Evolutionary conservation across 2,113 vertebrate genomes (phyloP).

Genomic region (Antigone vipio): DNA sequence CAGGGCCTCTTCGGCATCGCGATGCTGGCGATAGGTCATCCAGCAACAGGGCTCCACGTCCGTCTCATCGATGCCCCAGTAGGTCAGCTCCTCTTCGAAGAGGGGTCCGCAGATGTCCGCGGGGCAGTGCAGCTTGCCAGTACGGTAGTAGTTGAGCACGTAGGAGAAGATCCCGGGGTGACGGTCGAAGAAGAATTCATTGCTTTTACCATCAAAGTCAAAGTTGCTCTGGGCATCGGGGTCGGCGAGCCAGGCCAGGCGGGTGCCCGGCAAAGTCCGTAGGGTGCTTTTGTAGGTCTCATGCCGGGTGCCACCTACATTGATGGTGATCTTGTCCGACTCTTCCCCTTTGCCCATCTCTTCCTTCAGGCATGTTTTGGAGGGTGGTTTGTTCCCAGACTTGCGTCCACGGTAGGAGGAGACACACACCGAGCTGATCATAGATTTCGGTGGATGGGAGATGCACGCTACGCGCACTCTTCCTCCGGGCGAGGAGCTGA

Average conservation of each 20-base stretch:
- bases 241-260: conserved; percentile 92
- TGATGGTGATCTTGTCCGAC: conserved; percentile 94
- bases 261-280: conserved; percentile 91
- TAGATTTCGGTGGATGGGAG: conserved; percentile 75
- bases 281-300: conserved; percentile 97
- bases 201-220: conserved; percentile 77
- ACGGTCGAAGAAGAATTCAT: conserved; percentile 94
- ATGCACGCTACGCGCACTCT: conserved; percentile 70
- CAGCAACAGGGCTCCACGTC: conserved; percentile 99
- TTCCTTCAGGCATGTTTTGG: conserved; percentile 99
- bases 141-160: conserved; percentile 97
- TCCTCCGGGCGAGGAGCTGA: conserved; percentile 66
- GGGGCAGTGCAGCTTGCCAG: conserved; percentile 97
- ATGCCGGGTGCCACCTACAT: conserved; percentile 94
- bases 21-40: conserved; percentile 97
- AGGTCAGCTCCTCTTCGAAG: conserved; percentile 96
- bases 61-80: conserved; percentile 97
- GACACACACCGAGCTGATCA: conserved; percentile 99
- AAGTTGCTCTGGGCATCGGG: conserved; percentile 82
- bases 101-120: conserved; percentile 96
- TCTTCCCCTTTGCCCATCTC: conserved; percentile 94
- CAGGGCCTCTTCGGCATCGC: conserved; percentile 94
- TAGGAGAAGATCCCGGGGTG: conserved; percentile 97
- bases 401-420: conserved; percentile 99
- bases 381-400: conserved; percentile 97